These are phyloP conservation scores for Steinernema carpocapsae DNA, from an alignment of 2,888 invertebrate genomes.

Conservation along the genomic window DNA sequence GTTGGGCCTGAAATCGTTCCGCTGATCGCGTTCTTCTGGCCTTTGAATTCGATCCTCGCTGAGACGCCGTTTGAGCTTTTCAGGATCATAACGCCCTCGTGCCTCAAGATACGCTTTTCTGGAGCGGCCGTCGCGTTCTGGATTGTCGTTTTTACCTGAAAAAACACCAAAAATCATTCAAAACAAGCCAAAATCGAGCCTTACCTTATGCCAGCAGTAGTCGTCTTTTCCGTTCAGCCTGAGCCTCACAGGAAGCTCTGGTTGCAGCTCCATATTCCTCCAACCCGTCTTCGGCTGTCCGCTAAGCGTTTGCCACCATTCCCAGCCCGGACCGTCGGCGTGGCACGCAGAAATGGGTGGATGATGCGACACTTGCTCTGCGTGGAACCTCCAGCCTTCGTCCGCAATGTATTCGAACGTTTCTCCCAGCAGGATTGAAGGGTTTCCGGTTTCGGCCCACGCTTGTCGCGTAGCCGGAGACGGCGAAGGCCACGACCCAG, in stretches of 20 bases:
- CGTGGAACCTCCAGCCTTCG: constrained; percentile 88
- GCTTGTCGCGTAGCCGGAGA: constrained; percentile 89
- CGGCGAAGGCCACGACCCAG: constrained; percentile 84
- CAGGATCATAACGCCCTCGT: constrained; percentile 41
- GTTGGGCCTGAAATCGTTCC: constrained; percentile 18
- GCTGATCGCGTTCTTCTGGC: constrained; percentile 30
- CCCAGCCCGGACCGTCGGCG: constrained; percentile 90
- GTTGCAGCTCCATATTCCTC: constrained; percentile 31
- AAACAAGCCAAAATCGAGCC: too few species aligned
- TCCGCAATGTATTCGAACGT: constrained; percentile 99
- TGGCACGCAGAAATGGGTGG: constrained; percentile 93
- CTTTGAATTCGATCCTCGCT: constrained; percentile 34
- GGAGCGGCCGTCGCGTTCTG: constrained; percentile 36
- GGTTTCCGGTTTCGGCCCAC: constrained; percentile 93
- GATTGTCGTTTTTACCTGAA: constrained; percentile 38
- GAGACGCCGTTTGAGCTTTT: constrained; percentile 37
- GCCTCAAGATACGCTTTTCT: constrained; percentile 36
- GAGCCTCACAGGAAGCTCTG: constrained; percentile 35
- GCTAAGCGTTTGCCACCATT: constrained; percentile 76
- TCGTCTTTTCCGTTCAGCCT: constrained; percentile 37
- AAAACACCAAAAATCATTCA: background rate
- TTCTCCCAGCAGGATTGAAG: constrained; percentile 94
- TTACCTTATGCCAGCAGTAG: constrained; percentile 43
- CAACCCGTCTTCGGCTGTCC: constrained; percentile 8
- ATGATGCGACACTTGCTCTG: constrained; percentile 92